These are phyloP conservation scores for Maniola hyperantus DNA, from an alignment of 2,888 invertebrate genomes.

Conservation along the genomic window DNA sequence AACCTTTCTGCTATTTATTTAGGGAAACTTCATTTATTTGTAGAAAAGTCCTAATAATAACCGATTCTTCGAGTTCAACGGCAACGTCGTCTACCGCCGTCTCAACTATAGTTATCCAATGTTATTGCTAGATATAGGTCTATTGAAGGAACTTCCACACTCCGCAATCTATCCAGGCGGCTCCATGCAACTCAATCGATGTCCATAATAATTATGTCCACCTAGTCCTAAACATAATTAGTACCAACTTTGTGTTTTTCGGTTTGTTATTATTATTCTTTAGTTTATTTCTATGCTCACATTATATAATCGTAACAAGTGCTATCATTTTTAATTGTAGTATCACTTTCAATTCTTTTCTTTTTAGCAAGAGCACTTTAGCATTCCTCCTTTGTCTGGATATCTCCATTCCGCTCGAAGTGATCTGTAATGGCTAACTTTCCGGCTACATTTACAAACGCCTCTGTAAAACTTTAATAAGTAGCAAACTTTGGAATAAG, in stretches of 20 bases:
- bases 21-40: too few relatives aligned
- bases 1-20: too few relatives aligned
- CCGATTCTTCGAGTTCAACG: too few relatives aligned
- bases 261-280: background rate
- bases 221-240: too few relatives aligned
- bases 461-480: constrained; percentile 33
- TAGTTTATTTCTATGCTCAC: background rate
- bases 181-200: too few relatives aligned
- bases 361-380: constrained; percentile 3
- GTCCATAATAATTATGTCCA: too few relatives aligned
- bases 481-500: constrained; percentile 26
- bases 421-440: constrained; percentile 36
- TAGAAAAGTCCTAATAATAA: too few relatives aligned
- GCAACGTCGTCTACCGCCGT: too few relatives aligned
- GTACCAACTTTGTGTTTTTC: too few relatives aligned
- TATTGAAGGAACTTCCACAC: background rate
- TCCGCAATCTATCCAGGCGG: too few relatives aligned
- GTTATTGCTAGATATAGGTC: too few relatives aligned
- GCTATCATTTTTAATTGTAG: background rate
- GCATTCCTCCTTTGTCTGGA: constrained; percentile 5
- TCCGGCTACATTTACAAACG: constrained; percentile 33
- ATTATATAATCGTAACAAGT: background rate
- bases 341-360: constrained; percentile 15
- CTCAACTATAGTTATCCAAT: too few relatives aligned
- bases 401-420: constrained; percentile 31